Conservation (phyloP, 2,888 invertebrate genomes). For the Sepioteuthis lessoniana region DNA sequence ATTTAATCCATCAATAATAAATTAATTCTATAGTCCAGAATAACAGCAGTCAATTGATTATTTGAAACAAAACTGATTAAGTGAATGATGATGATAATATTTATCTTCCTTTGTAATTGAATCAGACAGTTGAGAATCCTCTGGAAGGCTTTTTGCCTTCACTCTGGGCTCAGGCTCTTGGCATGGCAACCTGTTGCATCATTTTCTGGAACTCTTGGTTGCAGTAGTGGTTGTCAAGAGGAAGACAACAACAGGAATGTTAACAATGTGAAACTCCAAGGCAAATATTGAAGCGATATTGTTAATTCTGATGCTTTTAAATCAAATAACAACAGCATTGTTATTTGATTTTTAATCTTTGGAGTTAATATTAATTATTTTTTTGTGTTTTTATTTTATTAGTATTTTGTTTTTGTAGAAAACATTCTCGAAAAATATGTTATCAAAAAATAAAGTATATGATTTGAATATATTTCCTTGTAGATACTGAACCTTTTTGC, state of each 20-base stretch:
- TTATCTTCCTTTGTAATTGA: not conserved
- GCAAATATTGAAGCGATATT: too few species aligned
- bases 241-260: not conserved
- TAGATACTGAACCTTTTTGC: too few species aligned
- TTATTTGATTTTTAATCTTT: too few species aligned
- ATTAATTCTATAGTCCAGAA: not conserved
- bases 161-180: not conserved
- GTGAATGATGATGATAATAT: not conserved
- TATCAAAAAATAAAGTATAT: too few species aligned
- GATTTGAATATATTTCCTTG: too few species aligned
- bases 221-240: not conserved
- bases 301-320: too few species aligned
- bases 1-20: not conserved
- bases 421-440: too few species aligned
- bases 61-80: not conserved
- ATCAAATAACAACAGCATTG: too few species aligned
- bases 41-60: not conserved
- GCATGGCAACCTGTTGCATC: not conserved
- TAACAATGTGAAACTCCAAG: not conserved
- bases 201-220: not conserved
- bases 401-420: too few species aligned
- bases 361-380: too few species aligned
- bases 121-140: not conserved
- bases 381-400: too few species aligned
- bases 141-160: not conserved